phyloP scores from a whole-genome alignment of 2,888 invertebrate species.

The Drosophila percnosoma region DNA sequence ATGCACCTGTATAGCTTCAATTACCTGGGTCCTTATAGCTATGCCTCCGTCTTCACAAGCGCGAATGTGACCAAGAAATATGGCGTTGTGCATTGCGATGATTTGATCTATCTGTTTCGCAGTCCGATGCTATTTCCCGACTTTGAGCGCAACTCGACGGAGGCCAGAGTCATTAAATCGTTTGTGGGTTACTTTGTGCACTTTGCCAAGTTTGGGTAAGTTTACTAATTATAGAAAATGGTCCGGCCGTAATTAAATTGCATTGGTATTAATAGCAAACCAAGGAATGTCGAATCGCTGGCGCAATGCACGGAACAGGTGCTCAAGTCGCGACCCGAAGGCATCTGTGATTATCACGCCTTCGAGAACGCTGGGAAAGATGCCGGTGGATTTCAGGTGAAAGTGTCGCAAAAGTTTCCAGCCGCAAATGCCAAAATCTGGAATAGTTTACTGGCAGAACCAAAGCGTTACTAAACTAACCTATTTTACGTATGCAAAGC shows the following conservation, averaged over 20 bases:
- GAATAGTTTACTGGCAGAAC: constrained; percentile 65
- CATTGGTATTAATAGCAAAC: constrained; percentile 57
- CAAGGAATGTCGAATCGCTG: constrained; percentile 46
- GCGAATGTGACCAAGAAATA: constrained; percentile 62
- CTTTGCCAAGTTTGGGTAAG: constrained; percentile 86
- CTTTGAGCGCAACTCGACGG: constrained; percentile 77
- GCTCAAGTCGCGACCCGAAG: constrained; percentile 57
- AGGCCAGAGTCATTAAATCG: constrained; percentile 82
- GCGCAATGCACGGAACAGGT: constrained; percentile 45
- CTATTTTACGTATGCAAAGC: background rate
- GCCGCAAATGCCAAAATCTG: constrained; percentile 72
- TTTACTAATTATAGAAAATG: background rate
- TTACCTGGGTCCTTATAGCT: constrained; percentile 85
- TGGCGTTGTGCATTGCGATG: constrained; percentile 86
- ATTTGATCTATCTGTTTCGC: constrained; percentile 86
- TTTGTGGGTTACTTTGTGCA: constrained; percentile 85
- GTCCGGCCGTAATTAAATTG: background rate
- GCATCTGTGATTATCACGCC: constrained; percentile 82
- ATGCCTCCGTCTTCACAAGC: constrained; percentile 84
- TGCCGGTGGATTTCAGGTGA: constrained; percentile 46
- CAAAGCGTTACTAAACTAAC: constrained; percentile 7
- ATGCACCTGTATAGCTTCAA: constrained; percentile 86
- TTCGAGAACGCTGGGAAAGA: constrained; percentile 61
- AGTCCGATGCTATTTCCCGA: constrained; percentile 84
- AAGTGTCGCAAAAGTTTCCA: constrained; percentile 67